Percentiles rank a stretch among this genome's conserved stretches.
phyloP scores from a whole-genome alignment of 2,113 vertebrate genomes.

The Bos javanicus region DNA sequence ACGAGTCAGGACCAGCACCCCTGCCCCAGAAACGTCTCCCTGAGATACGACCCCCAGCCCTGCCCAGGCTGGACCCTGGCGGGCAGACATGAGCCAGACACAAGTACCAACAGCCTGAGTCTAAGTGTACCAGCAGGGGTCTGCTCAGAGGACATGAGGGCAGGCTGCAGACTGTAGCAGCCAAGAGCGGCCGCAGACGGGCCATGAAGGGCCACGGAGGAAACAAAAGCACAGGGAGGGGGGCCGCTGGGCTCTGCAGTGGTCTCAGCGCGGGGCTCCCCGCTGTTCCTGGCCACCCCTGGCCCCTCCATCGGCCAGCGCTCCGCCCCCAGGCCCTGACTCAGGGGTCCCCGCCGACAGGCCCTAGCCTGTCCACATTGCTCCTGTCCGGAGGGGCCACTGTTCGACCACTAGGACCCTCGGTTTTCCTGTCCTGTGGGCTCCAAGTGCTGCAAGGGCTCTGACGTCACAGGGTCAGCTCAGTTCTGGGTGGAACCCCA shows the following conservation, averaged over 20 bases:
- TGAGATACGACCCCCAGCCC: background rate
- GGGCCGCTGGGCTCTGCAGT: no score
- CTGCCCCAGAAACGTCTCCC: background rate
- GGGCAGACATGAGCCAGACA: background rate
- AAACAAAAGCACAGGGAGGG: fast-evolving
- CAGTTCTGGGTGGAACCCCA: fast-evolving
- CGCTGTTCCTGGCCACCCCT: fast-evolving
- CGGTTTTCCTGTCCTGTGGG: fast-evolving
- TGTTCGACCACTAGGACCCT: fast-evolving
- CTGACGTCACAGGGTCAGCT: fast-evolving
- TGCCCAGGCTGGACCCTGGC: background rate
- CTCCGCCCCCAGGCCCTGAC: no score
- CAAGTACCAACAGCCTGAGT: background rate
- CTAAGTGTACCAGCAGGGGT: fast-evolving
- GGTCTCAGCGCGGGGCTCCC: background rate
- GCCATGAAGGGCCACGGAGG: background rate
- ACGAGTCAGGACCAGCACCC: background rate
- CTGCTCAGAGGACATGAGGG: background rate
- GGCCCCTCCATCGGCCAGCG: background rate
- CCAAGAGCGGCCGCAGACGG: fast-evolving
- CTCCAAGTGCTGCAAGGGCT: background rate
- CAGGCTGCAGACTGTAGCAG: background rate
- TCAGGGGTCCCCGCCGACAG: fast-evolving
- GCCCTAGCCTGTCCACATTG: fast-evolving
- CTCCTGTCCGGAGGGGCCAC: background rate